Evolutionary conservation across 1,140 invertebrate species (phyloP).

Genomic region (Amyelois transitella): DNA sequence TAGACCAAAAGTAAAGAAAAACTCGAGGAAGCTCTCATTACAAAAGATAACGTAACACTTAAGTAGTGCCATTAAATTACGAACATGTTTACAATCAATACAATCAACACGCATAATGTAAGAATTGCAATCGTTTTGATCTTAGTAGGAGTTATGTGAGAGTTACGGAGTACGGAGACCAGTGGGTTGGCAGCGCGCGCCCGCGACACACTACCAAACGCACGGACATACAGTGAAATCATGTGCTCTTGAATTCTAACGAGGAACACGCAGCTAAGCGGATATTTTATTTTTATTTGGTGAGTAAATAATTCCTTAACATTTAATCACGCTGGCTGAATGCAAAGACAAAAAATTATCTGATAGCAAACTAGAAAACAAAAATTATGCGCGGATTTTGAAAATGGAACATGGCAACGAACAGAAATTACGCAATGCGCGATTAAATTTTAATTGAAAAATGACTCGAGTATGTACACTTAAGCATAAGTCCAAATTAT

Average conservation of each 20-base stretch:
- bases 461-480: not conserved
- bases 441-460: not conserved
- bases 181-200: not conserved
- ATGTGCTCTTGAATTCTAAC: not conserved
- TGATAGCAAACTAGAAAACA: too few relatives aligned
- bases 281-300: not conserved
- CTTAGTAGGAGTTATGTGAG: not conserved
- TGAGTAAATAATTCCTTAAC: not conserved
- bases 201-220: not conserved
- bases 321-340: not conserved
- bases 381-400: not conserved
- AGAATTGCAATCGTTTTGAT: not conserved
- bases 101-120: not conserved
- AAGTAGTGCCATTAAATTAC: not conserved
- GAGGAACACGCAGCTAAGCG: not conserved
- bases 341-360: too few relatives aligned
- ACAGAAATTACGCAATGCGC: not conserved
- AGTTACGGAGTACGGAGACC: not conserved
- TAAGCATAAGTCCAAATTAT: not conserved
- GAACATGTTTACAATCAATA: not conserved
- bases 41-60: not conserved
- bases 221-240: not conserved
- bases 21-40: not conserved
- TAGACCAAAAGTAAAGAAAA: not conserved
- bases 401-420: not conserved